phyloP scores from a whole-genome alignment of 2,113 vertebrate genomes.

The Pelmatolapia mariae region DNA sequence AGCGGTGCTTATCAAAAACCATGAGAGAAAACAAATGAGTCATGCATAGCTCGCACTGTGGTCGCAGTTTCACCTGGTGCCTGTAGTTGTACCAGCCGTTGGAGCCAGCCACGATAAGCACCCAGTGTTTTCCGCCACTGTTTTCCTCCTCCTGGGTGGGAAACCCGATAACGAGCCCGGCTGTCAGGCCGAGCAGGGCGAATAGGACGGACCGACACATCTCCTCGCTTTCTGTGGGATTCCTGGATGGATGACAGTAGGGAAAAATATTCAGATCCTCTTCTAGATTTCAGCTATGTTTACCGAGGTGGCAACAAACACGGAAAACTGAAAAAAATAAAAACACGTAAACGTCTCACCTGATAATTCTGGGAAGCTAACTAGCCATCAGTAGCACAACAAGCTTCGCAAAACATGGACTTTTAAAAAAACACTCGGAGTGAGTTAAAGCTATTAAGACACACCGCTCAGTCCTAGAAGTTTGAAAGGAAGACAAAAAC shows the following conservation, averaged over 20 bases:
- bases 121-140: conserved; percentile 85
- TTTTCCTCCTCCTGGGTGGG: conserved; percentile 67
- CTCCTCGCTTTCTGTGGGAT: not conserved
- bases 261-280: not conserved
- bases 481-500: not conserved
- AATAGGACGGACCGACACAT: conserved; percentile 61
- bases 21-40: not conserved
- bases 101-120: conserved; percentile 91
- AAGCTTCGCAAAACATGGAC: not conserved
- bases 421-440: not conserved
- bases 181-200: conserved; percentile 64
- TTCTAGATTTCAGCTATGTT: accelerated
- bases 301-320: not conserved
- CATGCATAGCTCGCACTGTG: not conserved
- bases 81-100: conserved; percentile 95
- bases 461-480: accelerated
- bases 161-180: conserved; percentile 47
- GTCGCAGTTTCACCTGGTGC: conserved; percentile 80
- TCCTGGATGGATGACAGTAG: not conserved
- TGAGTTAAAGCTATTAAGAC: no score
- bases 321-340: not conserved
- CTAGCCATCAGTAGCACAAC: not conserved
- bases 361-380: not conserved
- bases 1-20: not conserved
- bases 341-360: not conserved